These are phyloP conservation scores for Varecia variegata DNA, from an alignment of 2,797 vertebrate species.

Conservation along the genomic window DNA sequence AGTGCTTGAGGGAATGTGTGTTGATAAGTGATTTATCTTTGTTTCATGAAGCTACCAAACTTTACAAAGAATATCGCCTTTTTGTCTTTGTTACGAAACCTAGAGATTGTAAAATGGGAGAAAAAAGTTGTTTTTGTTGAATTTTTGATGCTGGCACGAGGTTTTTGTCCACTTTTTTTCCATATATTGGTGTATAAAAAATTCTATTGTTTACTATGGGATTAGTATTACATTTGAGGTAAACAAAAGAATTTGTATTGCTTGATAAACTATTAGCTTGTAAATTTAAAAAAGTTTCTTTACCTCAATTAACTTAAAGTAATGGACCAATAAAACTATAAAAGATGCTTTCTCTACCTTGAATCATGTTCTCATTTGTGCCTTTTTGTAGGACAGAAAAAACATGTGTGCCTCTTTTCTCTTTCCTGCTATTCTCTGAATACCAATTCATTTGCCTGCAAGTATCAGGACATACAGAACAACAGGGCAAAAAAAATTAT, in stretches of 20 bases:
- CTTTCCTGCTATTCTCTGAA: not conserved
- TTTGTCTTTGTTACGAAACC: slow-evolving; percentile 44
- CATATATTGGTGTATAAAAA: slow-evolving; percentile 78
- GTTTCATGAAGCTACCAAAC: slow-evolving; percentile 72
- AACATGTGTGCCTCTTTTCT: not conserved
- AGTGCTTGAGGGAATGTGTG: slow-evolving; percentile 51
- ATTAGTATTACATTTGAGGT: slow-evolving; percentile 81
- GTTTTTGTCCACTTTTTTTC: slow-evolving; percentile 75
- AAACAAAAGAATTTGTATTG: slow-evolving; percentile 84
- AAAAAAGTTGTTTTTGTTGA: slow-evolving; percentile 69
- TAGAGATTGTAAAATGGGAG: slow-evolving; percentile 60
- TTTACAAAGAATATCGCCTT: slow-evolving; percentile 62
- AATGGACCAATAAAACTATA: slow-evolving; percentile 86
- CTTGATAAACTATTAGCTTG: slow-evolving; percentile 80
- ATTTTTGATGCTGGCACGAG: slow-evolving; percentile 79
- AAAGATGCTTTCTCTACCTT: slow-evolving; percentile 79
- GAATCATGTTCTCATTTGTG: slow-evolving; percentile 63
- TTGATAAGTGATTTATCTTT: slow-evolving; percentile 63
- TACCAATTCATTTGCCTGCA: not conserved
- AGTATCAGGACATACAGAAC: not conserved
- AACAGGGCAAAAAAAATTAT: not conserved
- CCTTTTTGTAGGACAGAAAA: not conserved
- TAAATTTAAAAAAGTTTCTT: slow-evolving; percentile 82
- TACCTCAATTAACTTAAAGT: slow-evolving; percentile 86
- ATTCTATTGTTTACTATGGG: slow-evolving; percentile 82